Conservation (phyloP, 1,140 invertebrate species). For the Drosophila gunungcola region DNA sequence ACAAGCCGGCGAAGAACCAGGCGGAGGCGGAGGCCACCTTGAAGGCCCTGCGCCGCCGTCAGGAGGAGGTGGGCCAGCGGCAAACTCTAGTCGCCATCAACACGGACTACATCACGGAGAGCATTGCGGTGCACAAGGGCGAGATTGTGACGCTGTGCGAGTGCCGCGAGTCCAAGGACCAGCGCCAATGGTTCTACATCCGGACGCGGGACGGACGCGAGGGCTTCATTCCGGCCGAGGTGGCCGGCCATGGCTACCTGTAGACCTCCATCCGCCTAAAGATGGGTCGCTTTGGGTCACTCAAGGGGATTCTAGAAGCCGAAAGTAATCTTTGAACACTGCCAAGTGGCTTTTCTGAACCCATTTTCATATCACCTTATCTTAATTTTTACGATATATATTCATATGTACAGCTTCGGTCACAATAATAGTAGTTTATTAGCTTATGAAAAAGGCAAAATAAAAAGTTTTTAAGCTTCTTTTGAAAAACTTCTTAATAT, state of each 20-base stretch:
- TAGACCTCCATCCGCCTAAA: slow-evolving; percentile 76
- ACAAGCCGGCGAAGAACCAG: slow-evolving; percentile 31
- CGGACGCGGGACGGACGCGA: slow-evolving; percentile 88
- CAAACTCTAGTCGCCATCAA: slow-evolving; percentile 89
- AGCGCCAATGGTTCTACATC: slow-evolving; percentile 90
- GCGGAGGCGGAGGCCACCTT: slow-evolving; percentile 27
- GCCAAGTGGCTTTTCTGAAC: background rate
- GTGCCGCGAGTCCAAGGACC: slow-evolving; percentile 85
- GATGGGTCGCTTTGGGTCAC: background rate
- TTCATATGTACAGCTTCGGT: too few species aligned
- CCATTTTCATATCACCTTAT: background rate
- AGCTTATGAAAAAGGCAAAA: too few species aligned
- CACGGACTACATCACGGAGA: slow-evolving; percentile 87
- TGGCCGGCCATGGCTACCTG: slow-evolving; percentile 90
- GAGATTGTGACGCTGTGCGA: slow-evolving; percentile 90
- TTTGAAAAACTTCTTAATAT: too few species aligned
- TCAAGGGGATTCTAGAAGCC: background rate
- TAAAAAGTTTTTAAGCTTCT: too few species aligned
- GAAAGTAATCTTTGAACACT: background rate
- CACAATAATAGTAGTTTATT: too few species aligned
- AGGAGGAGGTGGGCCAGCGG: slow-evolving; percentile 38
- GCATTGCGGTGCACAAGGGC: slow-evolving; percentile 89
- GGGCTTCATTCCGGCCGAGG: slow-evolving; percentile 91
- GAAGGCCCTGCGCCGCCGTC: slow-evolving; percentile 30
- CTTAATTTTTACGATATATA: too few species aligned